Evolutionary conservation across 2,113 vertebrate species (phyloP), one percentile per base, ranked within the genome.

Genomic region (Globicephala melas): DNA sequence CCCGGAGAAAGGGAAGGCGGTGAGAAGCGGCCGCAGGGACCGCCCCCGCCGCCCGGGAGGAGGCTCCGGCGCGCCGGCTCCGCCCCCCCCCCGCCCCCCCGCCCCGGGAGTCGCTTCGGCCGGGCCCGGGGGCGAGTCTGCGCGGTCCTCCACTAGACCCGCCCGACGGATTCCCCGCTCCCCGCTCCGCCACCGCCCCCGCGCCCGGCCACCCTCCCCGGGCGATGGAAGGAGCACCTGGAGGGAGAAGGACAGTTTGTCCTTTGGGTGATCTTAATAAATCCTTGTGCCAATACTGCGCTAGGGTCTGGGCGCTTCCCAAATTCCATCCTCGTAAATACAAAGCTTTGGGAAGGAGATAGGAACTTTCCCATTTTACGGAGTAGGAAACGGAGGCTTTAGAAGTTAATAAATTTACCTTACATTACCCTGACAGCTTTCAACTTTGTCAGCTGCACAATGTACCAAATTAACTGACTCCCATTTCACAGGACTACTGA

Each of bases 391-490:
- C 68, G 3, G 83, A 68, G 26, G 23, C 44, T 86, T 77, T 58
- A 25, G 36, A 86, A 23, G 8, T 15, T 20, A 26, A 36, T 67
- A 38, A 70, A 38, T 62, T 74, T 70, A 33, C 38, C n/a, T 41
- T 81, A 23, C n/a, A 14, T 67, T 50, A 62, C 21, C 20, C 70
- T 26, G 38, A 33, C 26, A 60, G 21, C 33, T 67, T 77, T 76
- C 65, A n/a, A 36, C 31, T 53, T 63, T 65, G 60, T 88, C 93
- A 86, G 13, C 93, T 95, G 94, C 96, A 67, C 91, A 94, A 86
- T 77, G 55, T 86, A 93, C 86, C 41, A 26, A 21, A n/a, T 50
- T 25, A n/a, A 31, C 6, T 53, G 63, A 18, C 20, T 33, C 38
- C 44, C 33, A 15, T 82, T 63, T 83, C 26, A 2, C 23, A 70